Evolutionary conservation across 2,113 vertebrate genomes (phyloP).

Genomic region (Leiothrix lutea): DNA sequence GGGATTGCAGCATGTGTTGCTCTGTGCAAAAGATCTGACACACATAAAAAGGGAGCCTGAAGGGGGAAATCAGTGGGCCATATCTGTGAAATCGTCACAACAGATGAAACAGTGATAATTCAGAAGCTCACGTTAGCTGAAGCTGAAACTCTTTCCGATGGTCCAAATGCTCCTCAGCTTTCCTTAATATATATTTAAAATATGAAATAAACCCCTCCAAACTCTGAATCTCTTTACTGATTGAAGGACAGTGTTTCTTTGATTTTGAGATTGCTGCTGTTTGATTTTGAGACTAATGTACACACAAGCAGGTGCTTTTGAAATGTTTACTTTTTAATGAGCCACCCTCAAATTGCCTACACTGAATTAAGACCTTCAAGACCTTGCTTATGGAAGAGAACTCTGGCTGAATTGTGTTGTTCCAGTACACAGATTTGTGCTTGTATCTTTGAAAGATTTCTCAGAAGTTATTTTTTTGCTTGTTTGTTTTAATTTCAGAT

Average conservation of each 20-base stretch:
- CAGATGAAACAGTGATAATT: not conserved
- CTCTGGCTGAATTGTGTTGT: not conserved
- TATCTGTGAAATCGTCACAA: not conserved
- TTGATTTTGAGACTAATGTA: not conserved
- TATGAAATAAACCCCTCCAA: not conserved
- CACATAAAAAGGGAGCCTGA: not conserved
- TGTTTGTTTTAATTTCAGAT: slow-evolving; percentile 77
- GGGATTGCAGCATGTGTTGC: not conserved
- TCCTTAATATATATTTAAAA: not conserved
- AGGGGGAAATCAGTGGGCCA: not conserved
- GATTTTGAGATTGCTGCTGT: not conserved
- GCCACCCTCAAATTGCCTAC: not conserved
- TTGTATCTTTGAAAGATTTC: not conserved
- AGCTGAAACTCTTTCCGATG: not conserved
- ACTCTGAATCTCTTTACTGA: not conserved
- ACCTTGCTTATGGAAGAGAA: not conserved
- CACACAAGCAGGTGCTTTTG: not conserved
- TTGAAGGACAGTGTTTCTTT: not conserved
- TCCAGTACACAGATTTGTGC: not conserved
- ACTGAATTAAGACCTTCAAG: not conserved
- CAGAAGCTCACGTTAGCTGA: not conserved
- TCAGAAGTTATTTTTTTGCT: not conserved
- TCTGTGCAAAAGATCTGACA: not conserved
- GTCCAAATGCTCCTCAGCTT: not conserved
- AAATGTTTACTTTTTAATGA: not conserved